Evolutionary conservation across 2,113 vertebrate genomes (phyloP).

Genomic region (Micronisus gabar): DNA sequence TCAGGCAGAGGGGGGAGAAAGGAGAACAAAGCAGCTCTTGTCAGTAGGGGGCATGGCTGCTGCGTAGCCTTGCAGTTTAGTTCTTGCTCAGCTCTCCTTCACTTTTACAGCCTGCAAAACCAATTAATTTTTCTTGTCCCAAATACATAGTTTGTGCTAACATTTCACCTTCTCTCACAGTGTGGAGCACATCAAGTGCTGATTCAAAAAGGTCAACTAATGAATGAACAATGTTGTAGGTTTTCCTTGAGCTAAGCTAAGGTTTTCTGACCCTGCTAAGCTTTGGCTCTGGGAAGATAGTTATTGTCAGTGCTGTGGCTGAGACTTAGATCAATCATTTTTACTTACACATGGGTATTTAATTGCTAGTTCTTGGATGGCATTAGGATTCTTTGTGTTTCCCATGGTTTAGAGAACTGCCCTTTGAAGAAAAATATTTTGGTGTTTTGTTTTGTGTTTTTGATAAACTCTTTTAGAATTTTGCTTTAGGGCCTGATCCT

Average conservation of each 20-base stretch:
- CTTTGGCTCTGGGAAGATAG: not conserved
- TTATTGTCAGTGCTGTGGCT: not conserved
- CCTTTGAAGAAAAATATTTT: not conserved
- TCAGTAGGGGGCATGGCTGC: not conserved
- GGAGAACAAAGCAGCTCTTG: not conserved
- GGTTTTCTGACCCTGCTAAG: not conserved
- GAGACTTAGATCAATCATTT: not conserved
- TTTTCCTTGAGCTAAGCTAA: not conserved
- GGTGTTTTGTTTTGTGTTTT: not conserved
- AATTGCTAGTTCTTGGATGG: not conserved
- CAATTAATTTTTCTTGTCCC: not conserved
- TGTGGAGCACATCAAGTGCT: not conserved
- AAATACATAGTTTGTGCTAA: not conserved
- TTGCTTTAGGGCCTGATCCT: not conserved
- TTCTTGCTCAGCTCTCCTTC: not conserved
- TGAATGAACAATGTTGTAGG: not conserved
- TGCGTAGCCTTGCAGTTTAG: not conserved
- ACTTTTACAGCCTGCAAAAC: not conserved
- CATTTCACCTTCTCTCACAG: not conserved
- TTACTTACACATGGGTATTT: not conserved
- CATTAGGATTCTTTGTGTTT: not conserved
- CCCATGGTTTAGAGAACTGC: not conserved
- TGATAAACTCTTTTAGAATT: not conserved
- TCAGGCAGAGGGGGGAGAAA: not conserved
- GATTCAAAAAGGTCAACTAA: not conserved